Percentiles rank a stretch among this genome's conserved stretches.
Conservation (phyloP, 2,888 invertebrate species). For the Onchidella celtica region DNA sequence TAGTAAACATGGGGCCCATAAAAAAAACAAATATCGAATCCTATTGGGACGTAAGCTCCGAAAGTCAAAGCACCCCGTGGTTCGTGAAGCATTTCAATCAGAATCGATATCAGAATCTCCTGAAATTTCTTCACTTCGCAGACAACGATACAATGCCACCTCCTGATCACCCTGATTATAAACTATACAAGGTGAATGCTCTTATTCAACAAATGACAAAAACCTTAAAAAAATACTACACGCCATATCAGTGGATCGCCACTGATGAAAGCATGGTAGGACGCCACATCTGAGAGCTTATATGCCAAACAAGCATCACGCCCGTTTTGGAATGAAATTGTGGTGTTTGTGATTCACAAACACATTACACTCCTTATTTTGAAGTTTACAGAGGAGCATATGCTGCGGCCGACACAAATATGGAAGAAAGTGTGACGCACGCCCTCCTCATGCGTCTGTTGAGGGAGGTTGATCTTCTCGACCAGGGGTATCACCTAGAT, state of each 20-base stretch:
- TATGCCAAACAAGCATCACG: constrained; percentile 26
- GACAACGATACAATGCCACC: not conserved
- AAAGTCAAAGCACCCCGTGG: constrained; percentile 28
- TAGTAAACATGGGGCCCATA: constrained; percentile 27
- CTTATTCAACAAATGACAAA: constrained; percentile 2
- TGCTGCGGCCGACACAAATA: not conserved
- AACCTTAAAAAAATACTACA: not conserved
- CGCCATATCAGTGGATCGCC: not conserved
- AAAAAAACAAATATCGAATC: not conserved
- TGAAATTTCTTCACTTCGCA: constrained; percentile 29
- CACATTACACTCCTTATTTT: not conserved
- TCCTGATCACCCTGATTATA: not conserved
- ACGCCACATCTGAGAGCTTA: constrained; percentile 15
- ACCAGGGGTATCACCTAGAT: constrained; percentile 7
- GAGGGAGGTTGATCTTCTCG: not conserved
- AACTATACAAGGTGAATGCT: not conserved
- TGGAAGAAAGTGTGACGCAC: not conserved
- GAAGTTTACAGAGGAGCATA: constrained; percentile 21
- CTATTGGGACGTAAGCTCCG: constrained; percentile 19
- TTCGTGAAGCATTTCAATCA: constrained; percentile 21
- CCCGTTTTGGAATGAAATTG: constrained; percentile 8
- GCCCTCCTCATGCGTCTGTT: not conserved
- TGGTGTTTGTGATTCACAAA: not conserved
- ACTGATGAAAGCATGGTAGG: constrained; percentile 31
- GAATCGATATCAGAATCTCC: constrained; percentile 8